Evolutionary conservation across 2,888 invertebrate species (phyloP), one percentile per base, ranked within the genome.

Genomic region (Bombyx huttoni): DNA sequence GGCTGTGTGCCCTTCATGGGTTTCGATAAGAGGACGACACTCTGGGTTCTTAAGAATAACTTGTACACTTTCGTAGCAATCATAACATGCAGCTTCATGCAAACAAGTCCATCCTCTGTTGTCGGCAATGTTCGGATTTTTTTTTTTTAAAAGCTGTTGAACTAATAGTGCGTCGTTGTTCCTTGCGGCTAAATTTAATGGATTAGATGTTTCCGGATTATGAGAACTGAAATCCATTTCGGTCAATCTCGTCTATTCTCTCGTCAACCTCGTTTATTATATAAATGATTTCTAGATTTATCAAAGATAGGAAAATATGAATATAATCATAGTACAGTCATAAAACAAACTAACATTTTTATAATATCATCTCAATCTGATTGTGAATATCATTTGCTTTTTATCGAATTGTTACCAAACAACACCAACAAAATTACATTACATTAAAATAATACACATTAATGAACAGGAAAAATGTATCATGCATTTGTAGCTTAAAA

Each of bases 71-170:
- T 86, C 77, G 50, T 78, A 81, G 54, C 79, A 81, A 56, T 89
- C 83, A 47, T 67, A 70, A 10, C 76, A 78, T 1, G 89, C 89
- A 1, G 89, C 89, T 71, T 89, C 89, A 51, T 90, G 89, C 1
- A 90, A 70, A 52, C 89, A 83, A 0, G 89, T 89, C 89, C 89
- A 90, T 7, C 89, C 89, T 63, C 89, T 75, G 55, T 89, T 89
- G 59, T 90, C 89, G 8, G 81, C 75, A 54, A 78, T 78, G 60
- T 89, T 89, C 1, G 87, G 85, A 62, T 88, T 88, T 40, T 79
- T 75, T 64, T 81, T 88, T 53, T 75, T 69, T 1, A 90, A 65
- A 51, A 89, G 63, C 47, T 73, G 63, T 34, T 70, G 70, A 8
- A 89, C 78, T 49, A 67, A 68, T 35, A 60, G 56, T 1, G 76